Evolutionary conservation across 2,113 vertebrate genomes (phyloP).

Genomic region (Petaurus breviceps): DNA sequence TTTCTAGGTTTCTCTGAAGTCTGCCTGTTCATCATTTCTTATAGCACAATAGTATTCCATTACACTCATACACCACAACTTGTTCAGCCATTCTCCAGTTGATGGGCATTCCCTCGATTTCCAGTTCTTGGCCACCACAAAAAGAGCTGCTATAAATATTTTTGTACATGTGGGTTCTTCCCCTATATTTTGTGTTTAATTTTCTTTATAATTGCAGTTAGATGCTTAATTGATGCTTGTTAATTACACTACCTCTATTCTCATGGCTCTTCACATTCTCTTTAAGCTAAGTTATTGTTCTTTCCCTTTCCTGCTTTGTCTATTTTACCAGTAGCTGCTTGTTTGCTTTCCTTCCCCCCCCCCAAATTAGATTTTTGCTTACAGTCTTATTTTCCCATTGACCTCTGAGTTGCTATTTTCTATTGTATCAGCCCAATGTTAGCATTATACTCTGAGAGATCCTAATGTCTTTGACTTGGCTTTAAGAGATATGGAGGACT

Average conservation of each 20-base stretch:
- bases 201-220: neutral
- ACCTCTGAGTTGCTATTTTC: neutral
- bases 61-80: too few relatives aligned
- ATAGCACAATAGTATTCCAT: too few relatives aligned
- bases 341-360: neutral
- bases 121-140: too few relatives aligned
- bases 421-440: neutral
- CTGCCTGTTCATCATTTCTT: too few relatives aligned
- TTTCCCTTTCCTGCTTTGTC: neutral
- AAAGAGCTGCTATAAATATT: too few relatives aligned
- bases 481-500: neutral
- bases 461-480: neutral
- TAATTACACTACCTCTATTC: neutral
- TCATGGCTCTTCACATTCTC: neutral
- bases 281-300: neutral
- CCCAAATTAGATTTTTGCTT: neutral
- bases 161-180: too few relatives aligned
- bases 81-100: too few relatives aligned
- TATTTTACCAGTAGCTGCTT: neutral
- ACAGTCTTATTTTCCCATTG: neutral
- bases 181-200: neutral
- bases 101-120: too few relatives aligned
- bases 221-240: neutral
- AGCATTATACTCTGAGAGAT: neutral
- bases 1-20: too few relatives aligned